Evolutionary conservation across 2,888 invertebrate species (phyloP), one percentile per base, ranked within the genome.

Genomic region (Sceliomorpha sp.): DNA sequence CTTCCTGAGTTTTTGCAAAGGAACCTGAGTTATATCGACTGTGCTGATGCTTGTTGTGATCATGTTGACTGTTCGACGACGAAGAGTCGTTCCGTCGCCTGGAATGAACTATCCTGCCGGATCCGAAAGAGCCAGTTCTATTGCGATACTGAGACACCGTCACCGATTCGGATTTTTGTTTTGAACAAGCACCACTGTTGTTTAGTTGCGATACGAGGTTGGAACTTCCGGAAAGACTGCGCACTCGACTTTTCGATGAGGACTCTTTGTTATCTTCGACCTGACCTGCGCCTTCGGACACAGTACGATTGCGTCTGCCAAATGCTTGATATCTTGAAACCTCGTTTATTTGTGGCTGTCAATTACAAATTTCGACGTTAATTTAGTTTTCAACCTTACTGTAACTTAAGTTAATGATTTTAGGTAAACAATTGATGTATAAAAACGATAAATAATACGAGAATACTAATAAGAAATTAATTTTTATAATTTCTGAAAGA

Each of bases 251-350:
- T 4, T 69, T 78, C 1, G 80, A 70, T 7, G 83, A 79, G 1
- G 75, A 77, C 14, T 88, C 89, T 26, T 85, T 82, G 0, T 86
- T 88, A 17, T 89, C 89, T 44, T 89, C 90, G 71, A 92, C 93
- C 81, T 93, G 93, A 17, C 89, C 89, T 44, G 89, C 90, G 71
- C 93, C 93, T 81, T 93, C 93, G 0, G 93, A 93, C 7, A 92
- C 90, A 76, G 93, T 93, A 62, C 93, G 90, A 84, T 92, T 91
- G 24, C 93, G 90, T 47, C 90, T 89, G 63, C 91, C 90, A 64
- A 80, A 80, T 7, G 89, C 89, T 9, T 89, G 88, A 37, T 90
- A 88, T 59, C 88, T 82, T 1, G 89, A 89, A 87, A 91, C 90
- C 83, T 91, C 92, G 79, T 91, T 91, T 80, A 92, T 91, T 86